Base-by-base conservation (phyloP, 2,888 invertebrate species). In the Dioctria linearis region DNA sequence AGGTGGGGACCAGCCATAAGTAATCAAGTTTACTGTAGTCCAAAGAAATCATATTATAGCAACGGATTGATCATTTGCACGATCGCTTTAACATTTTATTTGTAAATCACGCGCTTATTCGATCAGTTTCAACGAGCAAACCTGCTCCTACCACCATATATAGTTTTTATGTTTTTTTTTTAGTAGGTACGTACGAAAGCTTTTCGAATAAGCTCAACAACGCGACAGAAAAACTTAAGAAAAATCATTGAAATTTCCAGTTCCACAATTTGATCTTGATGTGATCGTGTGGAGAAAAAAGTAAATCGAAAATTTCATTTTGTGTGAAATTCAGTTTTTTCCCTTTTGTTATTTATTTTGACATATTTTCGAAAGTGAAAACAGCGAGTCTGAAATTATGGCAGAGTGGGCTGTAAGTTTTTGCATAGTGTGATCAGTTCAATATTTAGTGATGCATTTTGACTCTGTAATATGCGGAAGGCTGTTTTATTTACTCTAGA, bases 181-280 rank as follows among this genome's bases (percentile, higher is more conserved):
- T 25, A 25, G 25, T 25, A 25, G 2, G 25, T 25, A 25, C 25
- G 8, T 39, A 39, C 11, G 37, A 63, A 63, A 63, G 63, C 63
- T 63, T 40, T 37, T 37, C 40, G 6, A 13, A 40, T 39, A 76
- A 73, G 73, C 73, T 76, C 49, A 25, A 1, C 25, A 63, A 46
- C 57, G 54, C 76, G 49, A 37, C 63, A 76, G 76, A 76, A 76
- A 76, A 76, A 76, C 76, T 76, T 76, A 37, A 76, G 76, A 76
- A 76, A 76, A 76, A 43, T 63, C 11, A 37, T 46, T 46, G 63
- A 46, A 78, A 49, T 66, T 78, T 78, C 57, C 78, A 79, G 78
- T 79, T 67, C 42, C 54, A 54, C 66, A 65, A 54, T 66, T 76
- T 63, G 76, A 43, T 63, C 46, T 73, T 73, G 73, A 51, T 69